Conservation (phyloP, 2,113 vertebrate genomes). For the Actenoides lindsayi region DNA sequence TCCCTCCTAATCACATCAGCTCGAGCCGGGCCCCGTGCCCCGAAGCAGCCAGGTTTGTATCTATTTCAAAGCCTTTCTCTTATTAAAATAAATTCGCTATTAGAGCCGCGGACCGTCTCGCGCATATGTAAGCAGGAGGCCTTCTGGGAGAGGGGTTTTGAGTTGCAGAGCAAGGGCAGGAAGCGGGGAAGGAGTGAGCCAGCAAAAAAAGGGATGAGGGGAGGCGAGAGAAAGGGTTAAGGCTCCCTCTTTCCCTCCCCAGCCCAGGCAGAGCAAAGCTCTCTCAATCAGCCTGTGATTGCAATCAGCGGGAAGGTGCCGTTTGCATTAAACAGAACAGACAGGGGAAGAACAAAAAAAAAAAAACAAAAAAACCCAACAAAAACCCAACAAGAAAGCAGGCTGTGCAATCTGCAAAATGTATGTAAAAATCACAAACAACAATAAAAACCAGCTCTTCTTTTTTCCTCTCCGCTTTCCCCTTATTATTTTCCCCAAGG, state of each 20-base stretch:
- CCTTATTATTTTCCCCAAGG: constrained; percentile 1
- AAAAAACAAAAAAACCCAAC: not conserved
- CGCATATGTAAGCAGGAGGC: not conserved
- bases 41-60: constrained; percentile 15
- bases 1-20: constrained; percentile 52
- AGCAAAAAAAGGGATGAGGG: not conserved
- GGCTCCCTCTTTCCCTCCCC: constrained; percentile 2
- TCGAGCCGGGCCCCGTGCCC: constrained; percentile 16
- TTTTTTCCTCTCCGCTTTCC: not conserved
- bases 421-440: constrained; percentile 68
- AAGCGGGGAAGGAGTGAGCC: not conserved
- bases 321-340: constrained; percentile 68
- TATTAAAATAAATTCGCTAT: constrained; percentile 43
- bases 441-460: constrained; percentile 43
- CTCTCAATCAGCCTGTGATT: constrained; percentile 77
- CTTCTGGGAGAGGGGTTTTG: not conserved
- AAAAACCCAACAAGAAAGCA: not conserved
- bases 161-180: not conserved
- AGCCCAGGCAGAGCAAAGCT: constrained; percentile 46
- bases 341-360: not conserved
- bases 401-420: constrained; percentile 70
- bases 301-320: constrained; percentile 73
- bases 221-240: constrained; percentile 45
- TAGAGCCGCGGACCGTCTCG: not conserved
- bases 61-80: constrained; percentile 40